Percentiles rank a stretch among this genome's conserved stretches.
Evolutionary conservation across 2,797 vertebrate genomes (phyloP).

Genomic region (Hydrophis major): DNA sequence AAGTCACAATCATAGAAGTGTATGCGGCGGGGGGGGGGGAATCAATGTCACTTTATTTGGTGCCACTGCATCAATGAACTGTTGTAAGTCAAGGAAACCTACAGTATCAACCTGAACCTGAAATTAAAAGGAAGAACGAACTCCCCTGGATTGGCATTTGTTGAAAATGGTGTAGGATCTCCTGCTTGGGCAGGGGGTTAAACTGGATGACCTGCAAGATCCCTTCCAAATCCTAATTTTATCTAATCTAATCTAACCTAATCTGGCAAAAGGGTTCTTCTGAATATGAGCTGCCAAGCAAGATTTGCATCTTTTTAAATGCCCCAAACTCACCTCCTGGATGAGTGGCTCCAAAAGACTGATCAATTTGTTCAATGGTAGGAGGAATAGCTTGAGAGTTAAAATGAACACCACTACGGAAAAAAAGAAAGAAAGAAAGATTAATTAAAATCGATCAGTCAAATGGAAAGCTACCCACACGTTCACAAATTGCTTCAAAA

Average conservation of each 20-base stretch:
- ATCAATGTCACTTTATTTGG: too few relatives aligned
- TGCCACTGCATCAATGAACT: background rate
- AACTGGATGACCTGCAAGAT: too few relatives aligned
- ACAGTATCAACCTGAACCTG: background rate
- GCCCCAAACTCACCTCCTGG: constrained; percentile 86
- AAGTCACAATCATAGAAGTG: too few relatives aligned
- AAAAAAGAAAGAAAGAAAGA: constrained; percentile 62
- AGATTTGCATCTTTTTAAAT: background rate
- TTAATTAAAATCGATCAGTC: background rate
- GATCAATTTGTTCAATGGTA: constrained; percentile 99
- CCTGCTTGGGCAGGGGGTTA: too few relatives aligned
- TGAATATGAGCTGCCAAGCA: background rate
- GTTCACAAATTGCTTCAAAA: background rate
- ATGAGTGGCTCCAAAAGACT: constrained; percentile 98
- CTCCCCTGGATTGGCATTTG: background rate
- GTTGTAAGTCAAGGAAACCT: background rate
- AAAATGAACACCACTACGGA: constrained; percentile 96
- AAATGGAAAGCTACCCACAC: background rate
- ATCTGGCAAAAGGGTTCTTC: background rate
- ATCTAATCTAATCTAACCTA: too few relatives aligned
- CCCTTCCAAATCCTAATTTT: too few relatives aligned
- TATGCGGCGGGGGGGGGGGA: too few relatives aligned
- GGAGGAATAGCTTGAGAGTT: constrained; percentile 98
- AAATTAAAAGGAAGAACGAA: background rate
- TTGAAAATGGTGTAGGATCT: too few relatives aligned